Percentiles rank a stretch among this genome's conserved stretches.
phyloP scores from a whole-genome alignment of 2,888 invertebrate genomes.

The Eretmocerus hayati region DNA sequence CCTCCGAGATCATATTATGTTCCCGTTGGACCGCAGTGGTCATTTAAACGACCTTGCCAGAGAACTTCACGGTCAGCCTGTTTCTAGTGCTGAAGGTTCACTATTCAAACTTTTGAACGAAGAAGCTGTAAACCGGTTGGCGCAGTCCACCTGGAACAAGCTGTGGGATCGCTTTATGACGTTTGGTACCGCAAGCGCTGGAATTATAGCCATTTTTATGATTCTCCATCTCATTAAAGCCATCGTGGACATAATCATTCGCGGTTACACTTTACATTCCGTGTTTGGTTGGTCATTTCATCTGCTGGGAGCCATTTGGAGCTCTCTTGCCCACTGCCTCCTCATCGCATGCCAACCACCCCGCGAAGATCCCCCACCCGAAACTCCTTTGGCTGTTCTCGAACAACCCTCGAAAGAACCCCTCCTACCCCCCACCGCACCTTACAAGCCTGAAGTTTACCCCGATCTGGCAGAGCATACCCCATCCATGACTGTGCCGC shows the following conservation, averaged over 20 bases:
- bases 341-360: no score
- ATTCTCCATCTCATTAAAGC: not conserved
- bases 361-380: no score
- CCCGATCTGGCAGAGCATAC: no score
- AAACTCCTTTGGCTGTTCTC: no score
- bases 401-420: no score
- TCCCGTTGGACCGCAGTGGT: no score
- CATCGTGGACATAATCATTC: not conserved
- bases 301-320: not conserved
- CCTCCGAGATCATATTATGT: no score
- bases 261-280: not conserved
- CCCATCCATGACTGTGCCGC: no score
- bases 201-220: not conserved
- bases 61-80: not conserved
- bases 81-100: not conserved
- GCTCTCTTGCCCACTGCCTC: no score
- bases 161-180: not conserved
- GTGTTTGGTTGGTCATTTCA: not conserved
- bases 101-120: not conserved
- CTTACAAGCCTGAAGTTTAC: no score
- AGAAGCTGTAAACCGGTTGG: not conserved
- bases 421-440: no score
- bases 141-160: not conserved
- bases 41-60: no score
- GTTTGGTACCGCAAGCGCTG: not conserved